Conservation (phyloP, 1,140 invertebrate species). For the Ditylenchus dipsaci region DNA sequence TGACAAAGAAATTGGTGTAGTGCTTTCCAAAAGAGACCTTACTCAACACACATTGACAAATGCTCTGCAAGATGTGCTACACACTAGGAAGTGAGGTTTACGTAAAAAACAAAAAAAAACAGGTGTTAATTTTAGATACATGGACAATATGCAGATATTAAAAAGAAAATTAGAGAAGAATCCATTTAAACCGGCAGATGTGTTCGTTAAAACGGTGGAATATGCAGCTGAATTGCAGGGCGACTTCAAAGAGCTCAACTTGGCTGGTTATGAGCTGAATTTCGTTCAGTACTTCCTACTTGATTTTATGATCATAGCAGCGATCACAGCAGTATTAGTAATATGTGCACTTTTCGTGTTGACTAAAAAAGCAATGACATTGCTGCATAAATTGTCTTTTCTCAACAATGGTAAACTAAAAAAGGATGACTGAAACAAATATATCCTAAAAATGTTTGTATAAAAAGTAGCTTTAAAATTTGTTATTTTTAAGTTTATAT, state of each 20-base stretch:
- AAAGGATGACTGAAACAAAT: too few species aligned
- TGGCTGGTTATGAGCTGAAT: constrained; percentile 11
- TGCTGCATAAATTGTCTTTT: too few species aligned
- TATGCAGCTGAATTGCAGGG: constrained; percentile 20
- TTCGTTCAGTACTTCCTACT: background rate
- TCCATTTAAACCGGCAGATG: constrained; percentile 13
- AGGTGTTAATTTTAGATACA: constrained; percentile 7
- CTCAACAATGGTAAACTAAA: too few species aligned
- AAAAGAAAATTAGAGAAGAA: constrained; percentile 7
- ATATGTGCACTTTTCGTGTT: background rate
- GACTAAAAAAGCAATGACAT: too few species aligned
- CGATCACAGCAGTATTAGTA: background rate
- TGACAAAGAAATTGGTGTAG: constrained; percentile 23
- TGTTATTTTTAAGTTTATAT: too few species aligned
- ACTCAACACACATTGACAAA: constrained; percentile 11
- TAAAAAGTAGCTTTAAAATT: too few species aligned
- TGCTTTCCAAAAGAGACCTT: constrained; percentile 20
- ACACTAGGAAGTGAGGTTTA: constrained; percentile 12
- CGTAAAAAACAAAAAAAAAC: background rate
- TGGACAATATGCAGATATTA: constrained; percentile 6
- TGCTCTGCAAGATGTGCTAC: constrained; percentile 16
- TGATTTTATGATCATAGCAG: background rate
- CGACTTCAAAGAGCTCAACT: constrained; percentile 21
- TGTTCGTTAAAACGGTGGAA: constrained; percentile 10
- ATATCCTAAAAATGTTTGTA: too few species aligned